Evolutionary conservation across 1,140 invertebrate genomes (phyloP), one percentile per base, ranked within the genome.

Genomic region (Eumaeus atala): DNA sequence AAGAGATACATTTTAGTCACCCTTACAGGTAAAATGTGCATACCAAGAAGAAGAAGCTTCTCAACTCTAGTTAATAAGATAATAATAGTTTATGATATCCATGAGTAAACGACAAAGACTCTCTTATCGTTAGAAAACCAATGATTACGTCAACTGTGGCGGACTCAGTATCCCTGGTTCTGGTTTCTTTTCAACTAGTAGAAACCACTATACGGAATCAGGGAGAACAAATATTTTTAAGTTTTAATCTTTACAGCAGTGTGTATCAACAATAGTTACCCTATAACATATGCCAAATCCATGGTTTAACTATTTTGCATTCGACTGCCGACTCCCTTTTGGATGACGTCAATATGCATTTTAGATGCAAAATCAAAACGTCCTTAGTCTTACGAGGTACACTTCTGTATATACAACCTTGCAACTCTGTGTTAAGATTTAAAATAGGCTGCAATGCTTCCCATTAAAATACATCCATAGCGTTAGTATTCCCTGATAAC

Each of bases 251-350:
- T 51, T 44, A 38, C 12, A 47, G 7, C 72, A 18, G 78, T 76
- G 59, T 77, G 77, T 80, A 68, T 40, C 56, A 67, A 56, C 66
- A 74, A 80, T 75, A 74, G 72, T 75, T 74, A 79, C 77, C 73
- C 72, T 77, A 73, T 79, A 82, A 81, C 83, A 84, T 84, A 86
- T 86, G 80, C 83, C 83, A 84, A 86, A 86, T 86, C 83, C 80
- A 86, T 83, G 77, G 75, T 78, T 71, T 68, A 70, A 80, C 74
- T 79, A 74, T 84, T 86, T 86, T 86, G 83, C 80, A 86, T 86
- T 84, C 76, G 77, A 73, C 77, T 75, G 69, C 75, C 60, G 65
- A 66, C 71, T 79, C 80, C 83, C 80, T 86, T 84, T 84, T 62
- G 66, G 70, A 74, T 84, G 83, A 84, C 83, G 76, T 81, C 78